phyloP scores from a whole-genome alignment of 2,888 invertebrate genomes.

The Hypomecis atomaria region DNA sequence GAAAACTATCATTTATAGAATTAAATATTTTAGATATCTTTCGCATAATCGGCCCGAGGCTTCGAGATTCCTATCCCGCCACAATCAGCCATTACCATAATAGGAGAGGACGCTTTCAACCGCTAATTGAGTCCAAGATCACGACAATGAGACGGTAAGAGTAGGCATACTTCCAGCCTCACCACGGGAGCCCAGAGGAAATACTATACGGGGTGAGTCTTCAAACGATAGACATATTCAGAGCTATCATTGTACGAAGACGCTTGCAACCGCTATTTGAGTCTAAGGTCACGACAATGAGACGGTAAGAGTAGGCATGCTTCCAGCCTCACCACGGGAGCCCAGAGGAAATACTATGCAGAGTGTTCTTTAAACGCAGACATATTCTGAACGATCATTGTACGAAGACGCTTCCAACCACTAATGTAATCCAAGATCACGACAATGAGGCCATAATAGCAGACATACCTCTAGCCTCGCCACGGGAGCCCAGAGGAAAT shows the following conservation, averaged over 20 bases:
- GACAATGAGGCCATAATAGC: not conserved
- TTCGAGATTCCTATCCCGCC: not conserved
- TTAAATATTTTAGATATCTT: not conserved
- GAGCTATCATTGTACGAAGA: not conserved
- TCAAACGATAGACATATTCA: no score
- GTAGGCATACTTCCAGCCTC: constrained; percentile 1
- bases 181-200: not conserved
- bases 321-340: constrained; percentile 1
- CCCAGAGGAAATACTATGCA: no score
- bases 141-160: constrained; percentile 2
- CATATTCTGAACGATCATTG: no score
- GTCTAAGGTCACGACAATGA: constrained; percentile 8
- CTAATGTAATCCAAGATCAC: constrained; percentile 10
- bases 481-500: not conserved
- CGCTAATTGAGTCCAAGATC: constrained; percentile 12
- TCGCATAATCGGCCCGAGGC: not conserved
- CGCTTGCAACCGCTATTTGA: constrained; percentile 13
- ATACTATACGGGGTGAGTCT: no score
- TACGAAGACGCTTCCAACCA: constrained; percentile 3
- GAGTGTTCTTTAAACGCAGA: no score
- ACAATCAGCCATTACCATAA: not conserved
- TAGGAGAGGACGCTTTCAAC: constrained; percentile 10
- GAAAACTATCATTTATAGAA: not conserved
- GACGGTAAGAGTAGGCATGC: not conserved
- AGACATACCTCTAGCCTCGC: not conserved